Base-by-base conservation (phyloP, 2,797 vertebrate genomes). In the Diglossa cyanea region DNA sequence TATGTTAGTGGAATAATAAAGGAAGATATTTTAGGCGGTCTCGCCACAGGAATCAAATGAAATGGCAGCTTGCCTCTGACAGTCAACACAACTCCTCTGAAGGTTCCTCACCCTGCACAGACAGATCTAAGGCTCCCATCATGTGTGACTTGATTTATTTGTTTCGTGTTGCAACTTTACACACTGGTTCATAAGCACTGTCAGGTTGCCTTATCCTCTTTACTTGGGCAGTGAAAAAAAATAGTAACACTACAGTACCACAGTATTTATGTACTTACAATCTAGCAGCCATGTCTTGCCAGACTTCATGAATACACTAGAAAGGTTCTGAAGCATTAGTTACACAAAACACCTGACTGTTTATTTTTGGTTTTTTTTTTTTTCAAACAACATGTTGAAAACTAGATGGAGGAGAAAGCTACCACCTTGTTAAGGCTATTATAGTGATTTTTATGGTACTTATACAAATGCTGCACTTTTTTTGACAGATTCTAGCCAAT, bases 171-270 rank as follows among this genome's bases (percentile, higher is more conserved):
- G 68, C 71, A 78, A 47, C 57, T 90, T 93, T 85, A 85, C 77
- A 90, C 66, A n/a, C 33, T 21, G 61, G 35, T 61, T 94, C 51
- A 44, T 55, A 80, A 44, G 71, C 75, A 57, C 17, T 63, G 85
- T 83, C 86, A 91, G 26, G 67, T n/a, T 84, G 63, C 45, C 83
- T 55, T 68, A 92, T 58, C 67, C 65, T 89, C 83, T 94, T 90
- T n/a, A 47, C 39, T 85, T 79, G 18, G 51, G 54, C 57, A 87
- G 68, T 5, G 10, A 13, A 88, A 50, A 86, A 55, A 76, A 91
- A 40, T 28, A n/a, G 7, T 61, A 94, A 90, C 70, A 77, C 39
- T 54, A 65, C 26, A 42, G 47, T 55, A 20, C 48, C 94, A 50
- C 2, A 42, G 31, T 31, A 45, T 68, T 87, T 75, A 60, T 61